phyloP scores from a whole-genome alignment of 2,797 vertebrate species.

The Meriones psammophilus region DNA sequence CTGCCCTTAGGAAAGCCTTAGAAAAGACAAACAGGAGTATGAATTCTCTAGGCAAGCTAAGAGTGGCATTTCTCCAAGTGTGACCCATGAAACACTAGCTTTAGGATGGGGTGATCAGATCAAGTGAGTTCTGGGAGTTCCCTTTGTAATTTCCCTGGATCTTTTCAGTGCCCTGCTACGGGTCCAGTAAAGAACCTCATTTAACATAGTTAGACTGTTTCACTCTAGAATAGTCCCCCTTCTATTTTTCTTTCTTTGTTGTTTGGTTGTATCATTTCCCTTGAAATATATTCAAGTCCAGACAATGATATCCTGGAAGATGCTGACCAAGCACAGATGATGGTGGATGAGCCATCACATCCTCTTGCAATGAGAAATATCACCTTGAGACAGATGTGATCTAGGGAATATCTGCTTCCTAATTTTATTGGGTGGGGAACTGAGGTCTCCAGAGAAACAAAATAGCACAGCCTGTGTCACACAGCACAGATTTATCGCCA shows the following conservation, averaged over 20 bases:
- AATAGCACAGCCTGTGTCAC: not conserved
- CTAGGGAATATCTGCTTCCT: not conserved
- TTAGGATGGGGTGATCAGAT: not conserved
- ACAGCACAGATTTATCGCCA: not conserved
- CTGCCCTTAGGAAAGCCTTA: not conserved
- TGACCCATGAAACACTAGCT: not conserved
- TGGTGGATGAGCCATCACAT: not conserved
- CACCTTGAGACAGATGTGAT: not conserved
- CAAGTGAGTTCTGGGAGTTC: not conserved
- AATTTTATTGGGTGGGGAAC: not conserved
- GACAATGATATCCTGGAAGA: not conserved
- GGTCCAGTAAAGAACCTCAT: not conserved
- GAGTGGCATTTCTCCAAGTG: not conserved
- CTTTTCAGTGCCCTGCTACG: not conserved
- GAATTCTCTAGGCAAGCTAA: not conserved
- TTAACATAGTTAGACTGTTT: not conserved
- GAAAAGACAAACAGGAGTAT: not conserved
- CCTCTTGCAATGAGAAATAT: not conserved
- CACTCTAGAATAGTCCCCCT: not conserved
- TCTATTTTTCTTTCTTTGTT: not conserved
- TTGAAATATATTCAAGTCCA: not conserved
- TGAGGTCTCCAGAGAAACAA: not conserved
- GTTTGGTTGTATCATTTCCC: not conserved
- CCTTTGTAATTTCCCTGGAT: not conserved
- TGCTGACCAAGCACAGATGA: not conserved